Evolutionary conservation across 2,113 vertebrate species (phyloP), one percentile per base, ranked within the genome.

Genomic region (Phainopepla nitens): DNA sequence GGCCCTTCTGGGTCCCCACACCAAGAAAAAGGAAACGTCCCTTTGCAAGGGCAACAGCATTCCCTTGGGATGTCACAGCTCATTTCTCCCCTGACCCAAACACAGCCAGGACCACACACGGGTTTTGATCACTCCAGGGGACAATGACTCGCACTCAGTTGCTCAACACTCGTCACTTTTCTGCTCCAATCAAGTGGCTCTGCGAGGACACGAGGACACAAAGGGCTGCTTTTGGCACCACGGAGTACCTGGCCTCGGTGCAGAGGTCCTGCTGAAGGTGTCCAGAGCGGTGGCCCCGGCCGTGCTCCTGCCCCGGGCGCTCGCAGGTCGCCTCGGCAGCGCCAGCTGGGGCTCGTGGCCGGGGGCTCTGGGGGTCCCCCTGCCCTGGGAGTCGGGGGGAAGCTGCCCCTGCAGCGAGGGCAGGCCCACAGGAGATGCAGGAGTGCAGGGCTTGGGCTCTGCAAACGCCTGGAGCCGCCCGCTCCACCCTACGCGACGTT

Each of bases 331-430:
- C 23, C 92, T 76, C 2, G 19, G 83, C n/a, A n/a, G 87, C 0
- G 90, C 95, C 2, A 96, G 98, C 8, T 70, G 97, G 8, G 97
- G 97, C 13, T 25, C 6, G 0, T 39, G 45, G n/a, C 68, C 9
- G 0, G 69, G 41, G 5, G 39, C 39, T 21, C 64, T 35, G 3
- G 69, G 82, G 23, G 71, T 33, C 64, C 92, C 76, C 5, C 24
- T 64, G 24, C 70, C 49, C 18, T 4, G 22, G 25, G 56, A 66
- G 19, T 18, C 0, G 0, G 62, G 16, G 25, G 70, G 33, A 25
- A 51, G 70, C 41, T 83, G 97, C 62, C 56, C 3, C 22, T 57
- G 86, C 50, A 97, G 91, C 1, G 10, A 49, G 14, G 98, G 97
- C 19, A 97, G 88, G 58, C 71, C 82, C 15, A 86, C 9, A 45